Conservation (phyloP, 2,113 vertebrate genomes). For the Bungarus multicinctus region DNA sequence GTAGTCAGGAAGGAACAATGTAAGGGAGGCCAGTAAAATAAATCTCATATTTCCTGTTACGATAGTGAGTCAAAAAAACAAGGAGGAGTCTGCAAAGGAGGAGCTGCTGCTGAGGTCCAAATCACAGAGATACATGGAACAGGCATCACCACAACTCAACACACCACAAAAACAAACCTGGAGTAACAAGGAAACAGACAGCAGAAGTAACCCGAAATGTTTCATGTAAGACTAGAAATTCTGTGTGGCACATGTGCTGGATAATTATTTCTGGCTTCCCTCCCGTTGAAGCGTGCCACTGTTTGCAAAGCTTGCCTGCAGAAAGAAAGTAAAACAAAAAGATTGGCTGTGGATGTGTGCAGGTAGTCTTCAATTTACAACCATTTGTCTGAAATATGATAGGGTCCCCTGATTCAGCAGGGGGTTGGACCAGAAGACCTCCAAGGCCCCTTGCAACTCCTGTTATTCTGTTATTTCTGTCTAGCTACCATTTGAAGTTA, state of each 20-base stretch:
- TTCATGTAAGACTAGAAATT: conserved; percentile 31
- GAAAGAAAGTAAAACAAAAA: conserved; percentile 2
- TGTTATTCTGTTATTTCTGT: background rate
- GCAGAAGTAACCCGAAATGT: conserved; percentile 31
- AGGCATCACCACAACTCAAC: conserved; percentile 53
- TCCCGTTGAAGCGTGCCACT: conserved; percentile 36
- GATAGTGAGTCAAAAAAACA: conserved; percentile 72
- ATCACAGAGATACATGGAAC: conserved; percentile 43
- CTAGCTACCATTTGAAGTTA: background rate
- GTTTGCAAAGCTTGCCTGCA: conserved; percentile 24
- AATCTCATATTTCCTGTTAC: conserved; percentile 80
- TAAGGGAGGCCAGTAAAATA: conserved; percentile 79
- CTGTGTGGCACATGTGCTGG: background rate
- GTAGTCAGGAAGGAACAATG: conserved; percentile 80
- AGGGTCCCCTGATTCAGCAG: background rate
- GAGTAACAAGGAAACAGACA: conserved; percentile 54
- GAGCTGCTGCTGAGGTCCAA: conserved; percentile 54
- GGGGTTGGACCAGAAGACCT: background rate
- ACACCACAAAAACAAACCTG: conserved; percentile 64
- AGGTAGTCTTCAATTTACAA: background rate
- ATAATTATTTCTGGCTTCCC: conserved; percentile 16
- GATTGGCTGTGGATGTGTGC: background rate
- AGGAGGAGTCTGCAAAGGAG: conserved; percentile 74
- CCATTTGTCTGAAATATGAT: background rate
- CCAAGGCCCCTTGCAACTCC: background rate